phyloP scores from a whole-genome alignment of 1,140 invertebrate species.

The Microvelia longipes region DNA sequence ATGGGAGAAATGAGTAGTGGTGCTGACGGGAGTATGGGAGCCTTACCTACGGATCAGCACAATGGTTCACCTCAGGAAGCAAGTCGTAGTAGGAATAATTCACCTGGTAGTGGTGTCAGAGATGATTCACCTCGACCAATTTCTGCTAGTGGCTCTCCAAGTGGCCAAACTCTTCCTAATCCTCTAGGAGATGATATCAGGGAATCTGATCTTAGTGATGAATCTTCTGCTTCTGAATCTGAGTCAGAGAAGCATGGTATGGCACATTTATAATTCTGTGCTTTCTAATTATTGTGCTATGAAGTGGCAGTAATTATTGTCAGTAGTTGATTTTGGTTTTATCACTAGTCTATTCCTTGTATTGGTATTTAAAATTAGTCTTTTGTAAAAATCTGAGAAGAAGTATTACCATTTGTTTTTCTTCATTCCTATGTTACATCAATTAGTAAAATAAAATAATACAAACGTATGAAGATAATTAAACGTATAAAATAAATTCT shows the following conservation, averaged over 20 bases:
- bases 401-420: no score
- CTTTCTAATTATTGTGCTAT: not conserved
- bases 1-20: not conserved
- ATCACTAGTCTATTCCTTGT: no score
- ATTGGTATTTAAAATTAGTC: no score
- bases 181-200: not conserved
- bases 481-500: no score
- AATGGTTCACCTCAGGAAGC: not conserved
- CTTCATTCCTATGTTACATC: no score
- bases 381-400: no score
- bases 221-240: slow-evolving; percentile 49
- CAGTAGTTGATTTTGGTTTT: no score
- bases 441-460: no score
- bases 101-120: not conserved
- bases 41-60: not conserved
- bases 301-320: no score
- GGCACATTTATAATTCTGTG: no score
- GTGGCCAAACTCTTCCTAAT: not conserved
- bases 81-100: not conserved
- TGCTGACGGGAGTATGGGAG: not conserved
- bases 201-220: slow-evolving; percentile 53
- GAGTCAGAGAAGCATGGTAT: slow-evolving; percentile 41
- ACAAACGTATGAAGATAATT: no score
- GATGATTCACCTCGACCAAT: not conserved
- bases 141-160: not conserved